These are phyloP conservation scores for Labroides dimidiatus DNA, from an alignment of 2,797 vertebrate species.

Conservation along the genomic window DNA sequence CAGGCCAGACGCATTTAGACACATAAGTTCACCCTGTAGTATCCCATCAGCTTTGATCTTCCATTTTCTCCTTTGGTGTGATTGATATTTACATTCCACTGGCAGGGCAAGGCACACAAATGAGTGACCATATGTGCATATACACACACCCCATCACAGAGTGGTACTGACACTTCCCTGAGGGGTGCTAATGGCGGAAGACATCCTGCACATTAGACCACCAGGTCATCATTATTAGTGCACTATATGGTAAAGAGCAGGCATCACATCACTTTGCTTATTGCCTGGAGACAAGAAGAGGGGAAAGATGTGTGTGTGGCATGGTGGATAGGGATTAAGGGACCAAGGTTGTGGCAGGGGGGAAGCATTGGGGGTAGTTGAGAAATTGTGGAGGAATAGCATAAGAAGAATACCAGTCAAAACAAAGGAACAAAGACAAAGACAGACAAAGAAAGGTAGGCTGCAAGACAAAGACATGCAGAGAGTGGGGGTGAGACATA, in stretches of 20 bases:
- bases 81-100: slow-evolving; percentile 76
- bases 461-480: slow-evolving; percentile 54
- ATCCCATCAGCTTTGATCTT: slow-evolving; percentile 69
- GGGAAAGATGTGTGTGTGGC: slow-evolving; percentile 26
- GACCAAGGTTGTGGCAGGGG: slow-evolving; percentile 1
- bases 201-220: slow-evolving; percentile 64
- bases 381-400: slow-evolving; percentile 8
- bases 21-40: slow-evolving; percentile 26
- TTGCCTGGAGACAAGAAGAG: slow-evolving; percentile 46
- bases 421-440: slow-evolving; percentile 46
- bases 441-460: slow-evolving; percentile 50
- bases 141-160: slow-evolving; percentile 52
- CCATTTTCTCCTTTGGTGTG: slow-evolving; percentile 60
- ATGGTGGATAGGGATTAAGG: slow-evolving; percentile 39
- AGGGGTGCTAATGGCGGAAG: slow-evolving; percentile 65
- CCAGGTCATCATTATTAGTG: slow-evolving; percentile 65
- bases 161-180: slow-evolving; percentile 73
- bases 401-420: slow-evolving; percentile 27
- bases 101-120: slow-evolving; percentile 51
- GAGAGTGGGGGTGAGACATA: slow-evolving; percentile 36
- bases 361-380: not conserved
- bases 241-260: slow-evolving; percentile 52
- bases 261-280: slow-evolving; percentile 50
- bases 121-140: slow-evolving; percentile 45
- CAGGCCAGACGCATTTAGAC: slow-evolving; percentile 52